phyloP scores from a whole-genome alignment of 2,797 vertebrate genomes.

The Petrocephalus schoutedeni region DNA sequence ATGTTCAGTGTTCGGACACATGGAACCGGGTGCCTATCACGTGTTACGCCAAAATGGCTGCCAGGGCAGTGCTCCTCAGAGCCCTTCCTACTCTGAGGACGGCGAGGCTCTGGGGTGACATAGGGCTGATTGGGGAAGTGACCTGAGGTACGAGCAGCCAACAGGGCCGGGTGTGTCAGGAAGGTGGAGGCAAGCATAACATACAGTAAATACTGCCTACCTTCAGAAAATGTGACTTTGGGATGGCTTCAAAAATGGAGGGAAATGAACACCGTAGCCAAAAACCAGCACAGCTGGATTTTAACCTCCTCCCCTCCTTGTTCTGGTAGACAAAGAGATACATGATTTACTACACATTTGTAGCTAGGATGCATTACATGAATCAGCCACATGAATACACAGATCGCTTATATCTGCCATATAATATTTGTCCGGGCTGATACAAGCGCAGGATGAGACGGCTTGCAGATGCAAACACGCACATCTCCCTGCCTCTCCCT shows the following conservation, averaged over 20 bases:
- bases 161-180: neutral
- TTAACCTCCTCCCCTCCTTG: neutral
- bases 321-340: neutral
- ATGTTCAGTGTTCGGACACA: neutral
- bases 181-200: neutral
- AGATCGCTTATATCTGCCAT: neutral
- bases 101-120: neutral
- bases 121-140: neutral
- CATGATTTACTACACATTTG: neutral
- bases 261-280: neutral
- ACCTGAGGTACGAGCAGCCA: neutral
- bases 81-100: neutral
- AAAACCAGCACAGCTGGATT: neutral
- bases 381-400: neutral
- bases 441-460: neutral
- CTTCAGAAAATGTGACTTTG: neutral
- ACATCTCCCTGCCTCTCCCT: neutral
- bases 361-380: neutral
- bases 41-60: neutral
- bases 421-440: neutral
- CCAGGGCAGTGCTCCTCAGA: neutral
- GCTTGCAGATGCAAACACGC: slow-evolving; percentile 5
- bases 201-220: neutral
- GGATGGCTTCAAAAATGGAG: neutral
- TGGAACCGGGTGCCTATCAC: neutral